Evolutionary conservation across 2,113 vertebrate genomes (phyloP), one percentile per base, ranked within the genome.

Genomic region (Triplophysa siluroides): DNA sequence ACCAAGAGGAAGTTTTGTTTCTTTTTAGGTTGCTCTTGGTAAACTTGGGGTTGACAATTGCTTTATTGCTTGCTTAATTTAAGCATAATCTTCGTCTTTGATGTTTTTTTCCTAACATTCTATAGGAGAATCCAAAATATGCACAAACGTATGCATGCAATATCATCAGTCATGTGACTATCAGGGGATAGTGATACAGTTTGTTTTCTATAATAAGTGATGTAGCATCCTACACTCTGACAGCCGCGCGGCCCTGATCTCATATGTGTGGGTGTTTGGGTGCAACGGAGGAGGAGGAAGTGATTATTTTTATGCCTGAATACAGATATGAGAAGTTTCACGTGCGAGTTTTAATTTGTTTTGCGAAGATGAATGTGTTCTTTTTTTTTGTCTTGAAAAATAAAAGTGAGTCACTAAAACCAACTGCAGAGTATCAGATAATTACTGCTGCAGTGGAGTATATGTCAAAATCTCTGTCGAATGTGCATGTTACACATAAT

Each of bases 221-320:
- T 77, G 24, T 60, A 76, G 50, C 71, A 24, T 78, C 50, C 76
- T 50, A 54, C 43, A 21, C 73, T 21, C 13, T 10, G 29, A 47
- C 21, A 29, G 41, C 33, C 50, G 56, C 75, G 45, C 16, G 38
- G 6, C 61, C 26, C 18, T 76, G 74, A 79, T 82, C 81, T 76
- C 24, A 61, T 78, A 77, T 26, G 19, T 78, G 83, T 75, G 64
- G 70, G 71, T 61, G 64, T 63, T 64, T 58, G n/a, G 19, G n/a
- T 58, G 54, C 9, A 43, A 29, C 33, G 61, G 23, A 58, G 33
- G 16, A 71, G 60, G 33, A 70, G 83, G 80, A 84, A 84, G 70
- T 61, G 38, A 84, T 68, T 81, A 65, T 78, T 78, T 78, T 76
- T 79, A 58, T 81, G 41, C 71, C 41, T 65, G 47, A 77, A 77